These are phyloP conservation scores for Struthio camelus DNA, from an alignment of 2,113 vertebrate genomes.

Conservation along the genomic window DNA sequence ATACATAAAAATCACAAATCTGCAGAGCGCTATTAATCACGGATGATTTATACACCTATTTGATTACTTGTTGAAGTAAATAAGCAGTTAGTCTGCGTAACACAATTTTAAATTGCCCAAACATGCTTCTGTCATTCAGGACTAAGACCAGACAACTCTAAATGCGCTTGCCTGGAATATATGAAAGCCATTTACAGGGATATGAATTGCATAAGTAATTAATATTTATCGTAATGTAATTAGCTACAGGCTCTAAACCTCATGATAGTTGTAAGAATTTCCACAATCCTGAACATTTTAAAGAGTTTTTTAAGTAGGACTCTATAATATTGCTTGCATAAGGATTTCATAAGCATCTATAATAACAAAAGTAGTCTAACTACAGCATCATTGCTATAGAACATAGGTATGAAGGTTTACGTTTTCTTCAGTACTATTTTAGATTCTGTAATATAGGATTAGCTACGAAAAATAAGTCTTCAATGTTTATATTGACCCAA, in stretches of 20 bases:
- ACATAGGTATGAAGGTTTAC: not conserved
- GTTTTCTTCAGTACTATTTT: not conserved
- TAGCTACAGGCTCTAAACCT: slow-evolving; percentile 15
- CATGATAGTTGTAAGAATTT: not conserved
- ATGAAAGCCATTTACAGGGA: slow-evolving; percentile 23
- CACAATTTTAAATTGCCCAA: slow-evolving; percentile 44
- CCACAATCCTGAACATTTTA: not conserved
- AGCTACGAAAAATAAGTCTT: not conserved
- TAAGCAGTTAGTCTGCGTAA: slow-evolving; percentile 56
- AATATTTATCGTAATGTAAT: slow-evolving; percentile 40
- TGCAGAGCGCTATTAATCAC: slow-evolving; percentile 54
- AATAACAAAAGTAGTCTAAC: slow-evolving; percentile 17
- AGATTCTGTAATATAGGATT: not conserved
- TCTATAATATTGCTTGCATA: not conserved
- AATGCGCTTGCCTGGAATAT: slow-evolving; percentile 32
- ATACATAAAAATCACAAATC: slow-evolving; percentile 31
- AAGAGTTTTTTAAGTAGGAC: not conserved
- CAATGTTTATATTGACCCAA: not conserved
- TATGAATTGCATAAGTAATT: slow-evolving; percentile 17
- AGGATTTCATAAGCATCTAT: slow-evolving; percentile 29
- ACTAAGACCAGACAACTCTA: slow-evolving; percentile 48
- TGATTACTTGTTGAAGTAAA: slow-evolving; percentile 63
- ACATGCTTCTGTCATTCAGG: slow-evolving; percentile 58
- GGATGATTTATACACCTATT: slow-evolving; percentile 48
- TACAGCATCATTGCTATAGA: not conserved